Evolutionary conservation across 2,888 invertebrate genomes (phyloP).

Genomic region (Oscheius sp.): DNA sequence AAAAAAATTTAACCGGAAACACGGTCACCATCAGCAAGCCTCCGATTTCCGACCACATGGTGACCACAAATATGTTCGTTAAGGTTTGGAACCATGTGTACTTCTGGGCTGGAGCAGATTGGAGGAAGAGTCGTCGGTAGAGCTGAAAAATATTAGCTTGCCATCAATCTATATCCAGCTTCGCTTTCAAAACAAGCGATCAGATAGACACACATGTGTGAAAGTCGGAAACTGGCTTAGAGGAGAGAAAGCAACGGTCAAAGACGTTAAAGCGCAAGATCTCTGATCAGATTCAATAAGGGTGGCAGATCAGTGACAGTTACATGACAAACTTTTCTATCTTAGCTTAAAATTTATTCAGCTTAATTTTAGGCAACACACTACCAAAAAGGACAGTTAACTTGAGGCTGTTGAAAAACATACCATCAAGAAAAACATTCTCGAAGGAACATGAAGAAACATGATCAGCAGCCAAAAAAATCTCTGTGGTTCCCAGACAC

Average conservation of each 20-base stretch:
- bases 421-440: constrained; percentile 62
- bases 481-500: constrained; percentile 71
- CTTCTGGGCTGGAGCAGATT: constrained; percentile 41
- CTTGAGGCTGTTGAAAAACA: background rate
- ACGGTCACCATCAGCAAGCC: constrained; percentile 65
- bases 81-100: constrained; percentile 39
- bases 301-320: too few relatives aligned
- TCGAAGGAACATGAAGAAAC: constrained; percentile 66
- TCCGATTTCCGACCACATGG: constrained; percentile 49
- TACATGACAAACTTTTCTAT: too few relatives aligned
- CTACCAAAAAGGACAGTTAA: too few relatives aligned
- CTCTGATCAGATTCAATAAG: too few relatives aligned
- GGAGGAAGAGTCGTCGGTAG: constrained; percentile 53
- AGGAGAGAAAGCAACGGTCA: too few relatives aligned
- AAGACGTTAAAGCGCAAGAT: too few relatives aligned
- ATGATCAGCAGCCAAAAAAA: constrained; percentile 69
- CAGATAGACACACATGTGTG: too few relatives aligned
- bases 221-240: too few relatives aligned
- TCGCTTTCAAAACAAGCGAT: too few relatives aligned
- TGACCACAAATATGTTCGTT: constrained; percentile 43
- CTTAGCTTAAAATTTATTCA: too few relatives aligned
- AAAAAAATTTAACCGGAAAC: constrained; percentile 46
- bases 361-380: too few relatives aligned
- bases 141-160: constrained; percentile 40
- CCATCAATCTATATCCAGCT: too few relatives aligned